Evolutionary conservation across 2,797 vertebrate genomes (phyloP), one percentile per base, ranked within the genome.

Genomic region (Rhincodon typus): DNA sequence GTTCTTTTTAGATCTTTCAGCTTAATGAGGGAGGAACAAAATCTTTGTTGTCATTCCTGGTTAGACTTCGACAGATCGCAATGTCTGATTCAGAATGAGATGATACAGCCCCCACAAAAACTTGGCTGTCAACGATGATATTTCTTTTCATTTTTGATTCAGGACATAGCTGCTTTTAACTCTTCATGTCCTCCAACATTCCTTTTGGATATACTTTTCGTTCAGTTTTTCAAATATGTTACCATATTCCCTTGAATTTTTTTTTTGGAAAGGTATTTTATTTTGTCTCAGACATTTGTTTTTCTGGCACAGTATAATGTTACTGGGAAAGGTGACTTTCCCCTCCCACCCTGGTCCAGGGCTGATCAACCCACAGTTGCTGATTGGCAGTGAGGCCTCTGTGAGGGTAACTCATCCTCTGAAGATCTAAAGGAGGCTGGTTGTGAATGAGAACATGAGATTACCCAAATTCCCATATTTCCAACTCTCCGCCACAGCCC

Each of bases 141-240:
- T 42, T 69, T 42, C n/a, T 91, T 93, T 93, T 93, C 69, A 38
- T 69, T 93, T 69, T 69, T 67, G 90, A 93, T 66, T n/a, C n/a
- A 93, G 66, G 90, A n/a, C 34, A 67, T 23, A 42, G n/a, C 25
- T 94, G 42, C 67, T 77, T 77, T 34, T 77, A 95, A 74, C 70
- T 95, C 27, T 95, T 91, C n/a, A 4, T 19, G 46, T 50, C 46
- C 70, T 77, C 42, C 3, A n/a, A n/a, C 13, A 10, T 27, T 53
- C 46, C 30, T 50, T 77, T 95, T 27, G 70, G 46, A 15, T 53
- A 42, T 3, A 42, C 38, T 62, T 93, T 67, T 34, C 57, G 34
- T 27, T 34, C n/a, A 15, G 12, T n/a, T 77, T 88, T 62, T 34
- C 13, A n/a, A 91, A 8, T 38, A 42, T 77, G 19, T 95, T 27